Percentiles rank a stretch among this genome's conserved stretches.
Evolutionary conservation across 1,140 invertebrate genomes (phyloP).

Genomic region (Saccostrea cuccullata): DNA sequence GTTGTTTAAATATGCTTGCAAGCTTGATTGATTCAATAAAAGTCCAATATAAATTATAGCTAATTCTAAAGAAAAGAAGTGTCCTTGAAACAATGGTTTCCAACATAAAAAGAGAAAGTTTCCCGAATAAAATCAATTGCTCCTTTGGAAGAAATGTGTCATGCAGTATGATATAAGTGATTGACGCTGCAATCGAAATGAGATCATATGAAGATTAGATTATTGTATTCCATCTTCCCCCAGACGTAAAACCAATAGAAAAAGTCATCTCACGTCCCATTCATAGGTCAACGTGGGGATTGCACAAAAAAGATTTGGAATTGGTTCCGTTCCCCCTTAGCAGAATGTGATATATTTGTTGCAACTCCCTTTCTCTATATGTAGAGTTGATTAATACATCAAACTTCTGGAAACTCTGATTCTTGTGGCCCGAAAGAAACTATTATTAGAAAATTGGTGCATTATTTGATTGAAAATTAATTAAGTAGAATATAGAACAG

Average conservation of each 20-base stretch:
- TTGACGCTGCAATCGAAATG: constrained; percentile 5
- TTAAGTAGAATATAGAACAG: neutral
- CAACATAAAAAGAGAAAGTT: neutral
- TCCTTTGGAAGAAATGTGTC: constrained; percentile 30
- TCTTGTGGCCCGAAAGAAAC: neutral
- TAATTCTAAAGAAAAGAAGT: too few relatives aligned
- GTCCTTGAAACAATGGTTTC: too few relatives aligned
- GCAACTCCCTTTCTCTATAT: neutral
- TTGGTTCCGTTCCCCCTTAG: neutral
- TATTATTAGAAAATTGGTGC: neutral
- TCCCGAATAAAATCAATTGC: constrained; percentile 15
- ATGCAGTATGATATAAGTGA: constrained; percentile 20
- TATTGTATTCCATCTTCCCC: constrained; percentile 11
- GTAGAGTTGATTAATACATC: neutral
- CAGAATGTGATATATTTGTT: neutral
- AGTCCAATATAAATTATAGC: too few relatives aligned
- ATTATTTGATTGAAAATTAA: neutral
- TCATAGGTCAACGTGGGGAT: neutral
- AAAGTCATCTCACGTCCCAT: neutral
- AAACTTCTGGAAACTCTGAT: neutral
- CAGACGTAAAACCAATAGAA: constrained; percentile 9
- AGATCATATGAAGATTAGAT: neutral
- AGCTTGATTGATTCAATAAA: too few relatives aligned
- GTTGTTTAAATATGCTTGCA: too few relatives aligned
- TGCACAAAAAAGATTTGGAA: neutral